Evolutionary conservation across 2,888 invertebrate species (phyloP), one percentile per base, ranked within the genome.

Genomic region (Mythimna loreyi): DNA sequence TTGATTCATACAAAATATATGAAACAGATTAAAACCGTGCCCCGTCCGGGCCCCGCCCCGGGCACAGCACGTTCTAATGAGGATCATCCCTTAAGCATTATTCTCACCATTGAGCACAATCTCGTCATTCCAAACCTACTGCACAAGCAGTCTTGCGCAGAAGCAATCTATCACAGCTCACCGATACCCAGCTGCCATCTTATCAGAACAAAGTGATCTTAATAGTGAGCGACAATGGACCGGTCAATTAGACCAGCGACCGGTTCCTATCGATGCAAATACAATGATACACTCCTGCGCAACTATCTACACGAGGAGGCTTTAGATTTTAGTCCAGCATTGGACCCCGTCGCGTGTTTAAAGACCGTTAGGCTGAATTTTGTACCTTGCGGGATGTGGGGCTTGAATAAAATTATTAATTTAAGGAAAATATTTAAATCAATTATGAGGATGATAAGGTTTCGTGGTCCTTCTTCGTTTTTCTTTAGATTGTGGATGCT

Each of bases 211-310:
- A 77, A 70, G 76, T 77, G 85, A 90, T 90, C 90, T 88, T 82
- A 87, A 88, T 87, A 83, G 82, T 77, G 83, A 80, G 80, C 81
- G 87, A 90, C 90, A 88, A 88, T 87, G 82, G 84, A 74, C 80
- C 85, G 82, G 85, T 87, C 88, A 86, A 87, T 88, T 90, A 89
- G 86, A 76, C 78, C 55, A 6, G 53, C 43, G 9, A 84, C 87
- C 81, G 83, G 84, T 86, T 83, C 61, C 63, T 60, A 63, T 60
- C 73, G 78, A 83, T 87, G 86, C 85, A 79, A 86, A 87, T 84
- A 81, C 80, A 70, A 70, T 78, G 72, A 72, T 73, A 66, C 56
- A 73, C 64, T 61, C 33, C 33, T 52, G 45, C 58, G 40, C 65
- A 57, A 13, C 60, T 50, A 70, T 70, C 70, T 66, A 28, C n/a